phyloP scores from a whole-genome alignment of 2,113 vertebrate species.

The Thunnus thynnus region DNA sequence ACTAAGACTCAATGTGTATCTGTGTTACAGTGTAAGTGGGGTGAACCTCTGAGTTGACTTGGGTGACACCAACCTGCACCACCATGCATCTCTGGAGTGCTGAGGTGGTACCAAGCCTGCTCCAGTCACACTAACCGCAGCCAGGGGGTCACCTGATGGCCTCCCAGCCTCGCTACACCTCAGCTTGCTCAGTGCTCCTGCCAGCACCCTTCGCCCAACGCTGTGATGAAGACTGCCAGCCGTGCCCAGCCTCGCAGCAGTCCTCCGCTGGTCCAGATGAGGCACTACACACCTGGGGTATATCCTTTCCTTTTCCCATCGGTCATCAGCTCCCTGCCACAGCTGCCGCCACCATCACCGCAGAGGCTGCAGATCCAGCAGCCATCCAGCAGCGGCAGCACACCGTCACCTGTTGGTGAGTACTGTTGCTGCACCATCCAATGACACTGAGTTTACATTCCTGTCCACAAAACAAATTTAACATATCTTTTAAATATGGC shows the following conservation, averaged over 20 bases:
- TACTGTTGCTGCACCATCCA: slow-evolving; percentile 24
- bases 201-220: slow-evolving; percentile 48
- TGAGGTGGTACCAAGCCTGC: slow-evolving; percentile 48
- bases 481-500: too few relatives aligned
- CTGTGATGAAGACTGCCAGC: slow-evolving; percentile 90
- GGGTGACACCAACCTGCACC: background rate
- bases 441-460: background rate
- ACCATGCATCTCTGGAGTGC: slow-evolving; percentile 64
- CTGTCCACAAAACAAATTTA: background rate
- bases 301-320: slow-evolving; percentile 94
- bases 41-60: slow-evolving; percentile 4
- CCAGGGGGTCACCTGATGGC: slow-evolving; percentile 72
- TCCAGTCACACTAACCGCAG: slow-evolving; percentile 58
- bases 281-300: slow-evolving; percentile 89
- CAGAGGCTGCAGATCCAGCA: slow-evolving; percentile 88
- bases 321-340: slow-evolving; percentile 91
- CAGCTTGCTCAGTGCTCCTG: slow-evolving; percentile 49
- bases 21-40: slow-evolving; percentile 60
- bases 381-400: slow-evolving; percentile 89
- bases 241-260: slow-evolving; percentile 88
- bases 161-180: slow-evolving; percentile 54
- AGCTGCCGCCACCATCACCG: slow-evolving; percentile 84
- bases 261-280: slow-evolving; percentile 92
- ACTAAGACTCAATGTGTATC: slow-evolving; percentile 9
- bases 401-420: slow-evolving; percentile 94